Base-by-base conservation (phyloP, 2,797 vertebrate genomes). In the Sus cebifrons region DNA sequence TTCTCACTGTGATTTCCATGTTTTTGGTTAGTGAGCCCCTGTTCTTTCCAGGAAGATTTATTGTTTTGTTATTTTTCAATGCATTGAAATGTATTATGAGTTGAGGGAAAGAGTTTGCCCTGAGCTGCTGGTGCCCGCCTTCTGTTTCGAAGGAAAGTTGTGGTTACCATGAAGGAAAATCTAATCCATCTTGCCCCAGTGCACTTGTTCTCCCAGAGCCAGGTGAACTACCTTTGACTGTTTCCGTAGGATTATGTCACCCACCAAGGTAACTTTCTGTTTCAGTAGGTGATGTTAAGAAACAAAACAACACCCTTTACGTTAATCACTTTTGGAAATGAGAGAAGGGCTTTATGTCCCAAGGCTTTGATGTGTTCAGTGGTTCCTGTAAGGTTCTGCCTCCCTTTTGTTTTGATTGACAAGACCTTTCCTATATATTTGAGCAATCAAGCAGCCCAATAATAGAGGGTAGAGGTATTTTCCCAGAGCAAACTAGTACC, bases 301-400 rank as follows among this genome's bases (percentile, higher is more conserved):
- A 98, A 98, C 97, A 98, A 96, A 97, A 92, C 98, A 98, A 98
- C 98, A 96, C 95, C 86, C 96, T 98, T 93, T 56, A 70, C 97
- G 82, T 68, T 92, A 97, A 98, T 97, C 52, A 1, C 95, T 97
- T 86, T 93, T 98, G 98, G 98, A 98, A 98, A 98, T 75, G 95
- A 97, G 94, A 98, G 81, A 62, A 70, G 97, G 78, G 79, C 96
- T 98, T 98, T 98, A 96, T 96, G 97, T 94, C 97, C 96, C 93
- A 81, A 12, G 56, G 89, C 97, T 99, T 98, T 97, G 98, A 98
- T 98, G 98, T 98, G 86, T 97, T 97, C 32, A 88, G 96, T 95
- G 52, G 78, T 98, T 99, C 98, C 97, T 98, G 98, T 98, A 98
- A 98, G 97, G 97, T 98, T 98, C 98, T 98, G 98, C 97, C 98